Conservation (phyloP, 1,140 invertebrate species). For the Mactra quadrangularis region DNA sequence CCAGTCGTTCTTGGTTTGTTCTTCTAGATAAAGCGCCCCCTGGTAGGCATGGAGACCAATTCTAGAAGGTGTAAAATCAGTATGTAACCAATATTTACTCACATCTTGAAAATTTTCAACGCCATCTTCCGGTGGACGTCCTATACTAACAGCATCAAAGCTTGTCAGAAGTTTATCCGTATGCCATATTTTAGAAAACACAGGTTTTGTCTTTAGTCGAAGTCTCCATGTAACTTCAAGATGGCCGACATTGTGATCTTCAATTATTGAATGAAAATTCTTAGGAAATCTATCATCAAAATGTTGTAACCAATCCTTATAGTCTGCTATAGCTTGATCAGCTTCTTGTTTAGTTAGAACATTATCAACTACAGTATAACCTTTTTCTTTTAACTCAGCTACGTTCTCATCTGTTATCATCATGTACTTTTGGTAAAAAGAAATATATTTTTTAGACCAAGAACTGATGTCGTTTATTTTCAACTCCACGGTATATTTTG, state of each 20-base stretch:
- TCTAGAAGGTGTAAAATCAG: slow-evolving; percentile 41
- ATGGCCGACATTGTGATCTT: slow-evolving; percentile 32
- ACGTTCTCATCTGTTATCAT: slow-evolving; percentile 34
- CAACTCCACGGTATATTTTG: too few relatives aligned
- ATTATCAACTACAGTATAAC: slow-evolving; percentile 46
- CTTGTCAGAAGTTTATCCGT: slow-evolving; percentile 60
- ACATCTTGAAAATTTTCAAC: slow-evolving; percentile 49
- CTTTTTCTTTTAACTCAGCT: slow-evolving; percentile 42
- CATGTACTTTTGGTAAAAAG: too few relatives aligned
- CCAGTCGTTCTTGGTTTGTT: slow-evolving; percentile 44
- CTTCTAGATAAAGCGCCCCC: slow-evolving; percentile 64
- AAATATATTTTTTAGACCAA: too few relatives aligned
- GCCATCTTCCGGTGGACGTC: slow-evolving; percentile 52
- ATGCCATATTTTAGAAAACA: slow-evolving; percentile 56
- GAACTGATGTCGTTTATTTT: too few relatives aligned
- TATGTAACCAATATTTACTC: slow-evolving; percentile 57
- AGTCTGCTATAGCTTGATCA: slow-evolving; percentile 41
- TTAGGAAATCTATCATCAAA: slow-evolving; percentile 16
- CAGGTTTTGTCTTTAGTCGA: slow-evolving; percentile 38
- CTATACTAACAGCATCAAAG: slow-evolving; percentile 59
- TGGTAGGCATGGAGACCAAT: slow-evolving; percentile 64
- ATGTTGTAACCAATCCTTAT: slow-evolving; percentile 37
- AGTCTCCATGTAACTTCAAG: slow-evolving; percentile 56
- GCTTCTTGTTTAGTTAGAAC: slow-evolving; percentile 48
- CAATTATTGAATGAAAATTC: slow-evolving; percentile 2